Conservation (phyloP, 1,140 invertebrate genomes). For the Drosophila orosa region DNA sequence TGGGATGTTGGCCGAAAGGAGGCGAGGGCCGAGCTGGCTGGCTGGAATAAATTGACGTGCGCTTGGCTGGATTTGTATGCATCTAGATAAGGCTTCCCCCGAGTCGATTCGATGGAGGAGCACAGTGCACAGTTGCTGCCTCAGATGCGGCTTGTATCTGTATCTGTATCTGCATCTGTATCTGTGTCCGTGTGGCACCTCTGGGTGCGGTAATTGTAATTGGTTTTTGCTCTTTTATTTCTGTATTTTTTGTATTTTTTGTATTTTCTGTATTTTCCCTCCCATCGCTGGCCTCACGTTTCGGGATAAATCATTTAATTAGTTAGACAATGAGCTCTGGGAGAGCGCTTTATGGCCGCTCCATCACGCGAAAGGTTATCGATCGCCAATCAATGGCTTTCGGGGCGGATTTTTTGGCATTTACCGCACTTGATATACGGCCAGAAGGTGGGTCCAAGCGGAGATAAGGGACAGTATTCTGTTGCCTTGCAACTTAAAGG, state of each 20-base stretch:
- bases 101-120: constrained; percentile 34
- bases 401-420: constrained; percentile 58
- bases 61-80: constrained; percentile 82
- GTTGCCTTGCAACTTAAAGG: background rate
- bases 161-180: constrained; percentile 22
- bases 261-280: constrained; percentile 31
- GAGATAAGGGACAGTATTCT: constrained; percentile 42
- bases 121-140: constrained; percentile 44
- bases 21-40: constrained; percentile 10
- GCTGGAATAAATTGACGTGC: constrained; percentile 78
- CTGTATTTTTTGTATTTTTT: constrained; percentile 25
- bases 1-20: constrained; percentile 33
- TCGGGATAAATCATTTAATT: constrained; percentile 83
- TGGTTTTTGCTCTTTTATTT: constrained; percentile 65
- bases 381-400: constrained; percentile 58
- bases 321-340: constrained; percentile 73
- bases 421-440: constrained; percentile 71
- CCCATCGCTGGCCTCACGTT: constrained; percentile 69
- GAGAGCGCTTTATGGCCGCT: constrained; percentile 41
- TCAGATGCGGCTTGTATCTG: constrained; percentile 39
- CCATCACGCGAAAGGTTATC: constrained; percentile 69
- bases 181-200: constrained; percentile 72
- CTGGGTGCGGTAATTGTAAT: constrained; percentile 83
- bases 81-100: constrained; percentile 76
- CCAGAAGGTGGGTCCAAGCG: constrained; percentile 28